Conservation (phyloP, 1,140 invertebrate species). For the Metopolophium dirhodum region DNA sequence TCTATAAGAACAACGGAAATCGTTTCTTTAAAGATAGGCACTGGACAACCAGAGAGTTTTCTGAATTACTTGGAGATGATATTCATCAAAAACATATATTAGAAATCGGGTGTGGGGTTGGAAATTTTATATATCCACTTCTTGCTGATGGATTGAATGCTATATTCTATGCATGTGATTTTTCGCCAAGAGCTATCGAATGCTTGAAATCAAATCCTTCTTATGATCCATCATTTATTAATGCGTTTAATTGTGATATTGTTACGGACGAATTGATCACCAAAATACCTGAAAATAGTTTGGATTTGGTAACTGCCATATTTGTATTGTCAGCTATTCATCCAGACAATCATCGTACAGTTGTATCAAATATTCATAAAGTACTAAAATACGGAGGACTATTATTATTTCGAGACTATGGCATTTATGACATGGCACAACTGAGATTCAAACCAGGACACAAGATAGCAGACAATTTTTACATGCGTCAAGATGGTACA, state of each 20-base stretch:
- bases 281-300: slow-evolving; percentile 65
- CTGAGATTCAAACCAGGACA: slow-evolving; percentile 90
- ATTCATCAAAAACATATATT: slow-evolving; percentile 66
- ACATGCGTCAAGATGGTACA: slow-evolving; percentile 97
- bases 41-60: slow-evolving; percentile 95
- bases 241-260: slow-evolving; percentile 79
- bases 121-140: slow-evolving; percentile 94
- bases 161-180: slow-evolving; percentile 91
- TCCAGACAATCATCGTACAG: slow-evolving; percentile 77
- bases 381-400: slow-evolving; percentile 82
- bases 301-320: slow-evolving; percentile 76
- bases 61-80: slow-evolving; percentile 71
- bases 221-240: slow-evolving; percentile 72
- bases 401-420: slow-evolving; percentile 95
- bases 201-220: slow-evolving; percentile 77
- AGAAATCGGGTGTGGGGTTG: slow-evolving; percentile 97
- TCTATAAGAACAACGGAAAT: slow-evolving; percentile 93
- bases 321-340: slow-evolving; percentile 84
- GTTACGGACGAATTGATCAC: slow-evolving; percentile 70
- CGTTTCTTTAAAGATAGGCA: slow-evolving; percentile 97
- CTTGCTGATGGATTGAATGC: slow-evolving; percentile 78
- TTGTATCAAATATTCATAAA: slow-evolving; percentile 73
- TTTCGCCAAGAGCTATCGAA: slow-evolving; percentile 88
- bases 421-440: slow-evolving; percentile 97
- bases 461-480: slow-evolving; percentile 94